Evolutionary conservation across 2,888 invertebrate genomes (phyloP).

Genomic region (Seira musarum): DNA sequence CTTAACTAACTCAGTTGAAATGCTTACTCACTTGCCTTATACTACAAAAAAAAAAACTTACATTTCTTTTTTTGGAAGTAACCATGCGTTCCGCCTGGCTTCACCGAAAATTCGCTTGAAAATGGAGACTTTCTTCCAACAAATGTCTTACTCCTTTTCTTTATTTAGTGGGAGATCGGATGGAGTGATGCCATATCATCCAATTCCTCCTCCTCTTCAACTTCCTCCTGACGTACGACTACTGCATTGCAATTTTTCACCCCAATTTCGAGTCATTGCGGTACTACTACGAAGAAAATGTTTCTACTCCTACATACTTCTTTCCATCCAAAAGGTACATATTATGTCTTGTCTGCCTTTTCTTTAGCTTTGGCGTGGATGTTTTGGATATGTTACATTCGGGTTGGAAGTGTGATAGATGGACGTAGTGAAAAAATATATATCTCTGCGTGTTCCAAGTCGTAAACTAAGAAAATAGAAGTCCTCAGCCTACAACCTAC

Average conservation of each 20-base stretch:
- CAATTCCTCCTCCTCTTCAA: constrained; percentile 11
- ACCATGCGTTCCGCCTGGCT: constrained; percentile 56
- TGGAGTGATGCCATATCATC: constrained; percentile 27
- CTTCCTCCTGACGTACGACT: constrained; percentile 23
- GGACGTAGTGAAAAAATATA: constrained; percentile 1
- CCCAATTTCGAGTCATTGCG: constrained; percentile 7
- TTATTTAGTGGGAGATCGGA: constrained; percentile 22
- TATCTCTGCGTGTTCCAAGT: constrained; percentile 2
- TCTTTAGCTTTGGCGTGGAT: no score
- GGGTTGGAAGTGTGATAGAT: neutral
- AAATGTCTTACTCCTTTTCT: constrained; percentile 28
- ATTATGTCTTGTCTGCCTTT: neutral
- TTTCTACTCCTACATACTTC: constrained; percentile 4
- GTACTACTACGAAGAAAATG: neutral
- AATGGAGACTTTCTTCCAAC: constrained; percentile 32
- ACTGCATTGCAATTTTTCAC: constrained; percentile 19
- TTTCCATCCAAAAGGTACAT: neutral
- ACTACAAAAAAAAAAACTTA: no score
- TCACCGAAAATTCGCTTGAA: constrained; percentile 5
- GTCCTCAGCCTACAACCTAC: no score
- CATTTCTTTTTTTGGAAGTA: constrained; percentile 34
- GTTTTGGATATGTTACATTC: no score
- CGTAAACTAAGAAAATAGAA: constrained; percentile 7
- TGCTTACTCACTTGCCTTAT: neutral
- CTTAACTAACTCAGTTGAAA: constrained; percentile 4